Base-by-base conservation (phyloP, 2,797 vertebrate genomes). In the Erithacus rubecula region DNA sequence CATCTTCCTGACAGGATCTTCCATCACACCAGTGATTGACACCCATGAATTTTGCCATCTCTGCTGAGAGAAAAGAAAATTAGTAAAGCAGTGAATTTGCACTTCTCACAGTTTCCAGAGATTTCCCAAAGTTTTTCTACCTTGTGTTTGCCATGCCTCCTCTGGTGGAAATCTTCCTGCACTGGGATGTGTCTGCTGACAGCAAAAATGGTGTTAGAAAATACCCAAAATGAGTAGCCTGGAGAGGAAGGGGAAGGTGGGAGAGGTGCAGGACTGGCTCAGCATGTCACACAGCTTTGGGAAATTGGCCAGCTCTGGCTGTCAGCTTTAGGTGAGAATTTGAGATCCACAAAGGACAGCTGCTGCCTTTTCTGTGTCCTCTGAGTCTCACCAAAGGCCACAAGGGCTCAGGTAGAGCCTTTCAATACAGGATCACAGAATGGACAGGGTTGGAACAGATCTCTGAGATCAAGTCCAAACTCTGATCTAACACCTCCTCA, bases 1-100 rank as follows among this genome's bases (percentile, higher is more conserved):
- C 15, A 7, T 8, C 39, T n/a, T 53, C 67, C 69, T 53, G 41
- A 60, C 53, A 47, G 51, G 74, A 52, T 39, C 47, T 64, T 79
- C 81, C 60, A 39, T n/a, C 78, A n/a, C 10, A 53, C 12, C 72
- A 39, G 24, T 46, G 76, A 89, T 6, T 67, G 64, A 67, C 52
- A 85, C 6, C 3, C 37, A 13, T 5, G 18, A 34, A 69, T 82
- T 52, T 41, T 72, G 17, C 24, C 62, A 19, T 17, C 56, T 43
- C 63, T 74, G n/a, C 17, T 43, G 39, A 77, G 55, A 84, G 43
- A 85, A 83, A 86, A 62, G 30, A 12, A 80, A 84, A 83, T 90
- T 27, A 93, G 19, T 47, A 65, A 5, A 7, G 5, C 24, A 56
- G 15, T 62, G 74, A 47, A 83, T 87, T 86, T 43, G 37, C 34